A percentile compares a stretch with the other conserved stretches of the same genome.
phyloP scores from a whole-genome alignment of 92 coral and sea anemone genomes.

The Parazoanthus darwini region DNA sequence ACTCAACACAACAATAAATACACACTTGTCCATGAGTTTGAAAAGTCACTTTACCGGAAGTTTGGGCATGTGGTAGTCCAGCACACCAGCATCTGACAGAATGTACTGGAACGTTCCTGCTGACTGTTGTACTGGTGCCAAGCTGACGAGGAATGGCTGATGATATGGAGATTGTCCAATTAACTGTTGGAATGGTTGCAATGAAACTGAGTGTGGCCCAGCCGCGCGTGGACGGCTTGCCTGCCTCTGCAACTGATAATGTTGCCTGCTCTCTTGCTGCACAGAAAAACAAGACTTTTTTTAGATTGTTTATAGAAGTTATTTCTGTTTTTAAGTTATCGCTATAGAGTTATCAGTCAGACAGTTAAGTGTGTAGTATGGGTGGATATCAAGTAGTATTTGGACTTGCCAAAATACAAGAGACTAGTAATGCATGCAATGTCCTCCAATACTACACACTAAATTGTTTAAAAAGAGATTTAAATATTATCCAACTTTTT shows the following conservation, averaged over 20 bases:
- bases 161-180: constrained; percentile 25
- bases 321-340: too few species aligned
- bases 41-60: constrained; percentile 23
- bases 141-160: constrained; percentile 19
- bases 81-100: background rate
- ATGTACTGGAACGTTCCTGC: constrained; percentile 15
- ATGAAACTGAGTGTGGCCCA: background rate
- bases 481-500: too few species aligned
- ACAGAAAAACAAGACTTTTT: background rate
- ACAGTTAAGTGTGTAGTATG: too few species aligned
- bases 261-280: constrained; percentile 11
- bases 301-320: background rate
- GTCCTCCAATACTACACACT: too few species aligned
- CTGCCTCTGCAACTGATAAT: constrained; percentile 30
- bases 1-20: too few species aligned
- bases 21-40: too few species aligned
- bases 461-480: too few species aligned
- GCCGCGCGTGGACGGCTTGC: background rate
- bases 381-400: too few species aligned
- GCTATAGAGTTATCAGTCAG: too few species aligned
- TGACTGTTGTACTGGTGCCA: constrained; percentile 13
- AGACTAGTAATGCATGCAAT: too few species aligned
- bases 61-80: constrained; percentile 22
- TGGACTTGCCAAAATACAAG: too few species aligned
- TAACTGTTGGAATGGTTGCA: constrained; percentile 12